A percentile compares a stretch with the other conserved stretches of the same genome.
Conservation (phyloP, 2,888 invertebrate genomes). For the Parnassius orleans region DNA sequence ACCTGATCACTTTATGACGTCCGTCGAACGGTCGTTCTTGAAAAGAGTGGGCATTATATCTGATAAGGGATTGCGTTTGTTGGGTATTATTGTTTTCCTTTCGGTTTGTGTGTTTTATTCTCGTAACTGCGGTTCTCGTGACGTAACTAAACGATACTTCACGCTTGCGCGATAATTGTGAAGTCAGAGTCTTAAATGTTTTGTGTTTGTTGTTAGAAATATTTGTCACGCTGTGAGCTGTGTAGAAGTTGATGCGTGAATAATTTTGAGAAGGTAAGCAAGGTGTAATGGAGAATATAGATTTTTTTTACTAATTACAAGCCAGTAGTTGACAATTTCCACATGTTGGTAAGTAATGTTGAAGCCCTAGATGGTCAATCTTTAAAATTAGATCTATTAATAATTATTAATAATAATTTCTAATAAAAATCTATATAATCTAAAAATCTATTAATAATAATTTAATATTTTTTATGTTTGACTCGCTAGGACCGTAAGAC, state of each 20-base stretch:
- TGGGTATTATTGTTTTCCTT: slow-evolving; percentile 28
- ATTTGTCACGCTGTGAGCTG: slow-evolving; percentile 3
- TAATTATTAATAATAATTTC: too few species aligned
- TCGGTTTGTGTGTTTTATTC: slow-evolving; percentile 23
- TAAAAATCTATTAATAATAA: too few species aligned
- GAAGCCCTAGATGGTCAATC: too few species aligned
- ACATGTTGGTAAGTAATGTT: too few species aligned
- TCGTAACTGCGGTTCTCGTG: slow-evolving; percentile 17
- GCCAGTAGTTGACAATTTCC: too few species aligned
- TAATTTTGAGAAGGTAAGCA: background rate
- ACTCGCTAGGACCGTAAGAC: background rate
- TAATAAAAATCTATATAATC: too few species aligned
- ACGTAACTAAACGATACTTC: slow-evolving; percentile 26
- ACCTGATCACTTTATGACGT: slow-evolving; percentile 14
- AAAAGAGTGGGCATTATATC: slow-evolving; percentile 17
- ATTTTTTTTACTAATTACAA: too few species aligned
- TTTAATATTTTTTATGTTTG: too few species aligned
- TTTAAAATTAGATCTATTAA: too few species aligned
- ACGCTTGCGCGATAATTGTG: slow-evolving; percentile 10
- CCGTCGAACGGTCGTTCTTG: background rate
- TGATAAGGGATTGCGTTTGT: slow-evolving; percentile 36
- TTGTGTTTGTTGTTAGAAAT: slow-evolving; percentile 8
- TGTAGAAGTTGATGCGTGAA: background rate
- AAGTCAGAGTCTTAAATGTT: background rate
- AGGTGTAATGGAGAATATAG: background rate